These are phyloP conservation scores for Crambe crambe DNA, from an alignment of 37 sponge, comb jelly and placozoan genomes.

Conservation along the genomic window DNA sequence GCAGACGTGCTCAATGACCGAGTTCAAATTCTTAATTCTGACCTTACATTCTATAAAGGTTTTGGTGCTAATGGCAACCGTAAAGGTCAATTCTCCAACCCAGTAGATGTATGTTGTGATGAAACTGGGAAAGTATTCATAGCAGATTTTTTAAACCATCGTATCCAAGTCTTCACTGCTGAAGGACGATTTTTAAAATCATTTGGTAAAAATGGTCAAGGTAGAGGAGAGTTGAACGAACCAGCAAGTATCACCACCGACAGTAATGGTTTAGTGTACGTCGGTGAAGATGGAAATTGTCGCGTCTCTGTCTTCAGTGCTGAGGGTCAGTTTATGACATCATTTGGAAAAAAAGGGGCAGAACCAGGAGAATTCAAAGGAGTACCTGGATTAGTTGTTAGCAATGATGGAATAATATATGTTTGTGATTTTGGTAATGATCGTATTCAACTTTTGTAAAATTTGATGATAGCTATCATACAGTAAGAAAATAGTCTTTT, in stretches of 20 bases:
- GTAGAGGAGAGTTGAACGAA: neutral
- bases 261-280: conserved; percentile 25
- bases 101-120: conserved; percentile 51
- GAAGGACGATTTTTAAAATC: conserved; percentile 27
- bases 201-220: conserved; percentile 5
- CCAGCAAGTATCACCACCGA: conserved; percentile 17
- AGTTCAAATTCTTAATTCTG: conserved; percentile 53
- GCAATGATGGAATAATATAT: conserved; percentile 47
- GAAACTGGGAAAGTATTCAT: conserved; percentile 52
- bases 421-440: conserved; percentile 50
- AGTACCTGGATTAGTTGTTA: conserved; percentile 43
- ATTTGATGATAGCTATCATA: too few species aligned
- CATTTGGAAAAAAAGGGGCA: conserved; percentile 38
- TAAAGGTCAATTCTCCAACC: conserved; percentile 50
- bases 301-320: conserved; percentile 27
- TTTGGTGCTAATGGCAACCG: conserved; percentile 49
- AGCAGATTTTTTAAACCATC: conserved; percentile 40
- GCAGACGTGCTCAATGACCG: conserved; percentile 61
- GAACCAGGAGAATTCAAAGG: neutral
- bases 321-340: conserved; percentile 41
- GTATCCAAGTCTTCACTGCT: conserved; percentile 58
- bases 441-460: neutral
- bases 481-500: too few species aligned
- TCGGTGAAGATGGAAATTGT: conserved; percentile 7
- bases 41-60: conserved; percentile 40